Evolutionary conservation across 2,113 vertebrate genomes (phyloP), one percentile per base, ranked within the genome.

Genomic region (Gavia stellata): DNA sequence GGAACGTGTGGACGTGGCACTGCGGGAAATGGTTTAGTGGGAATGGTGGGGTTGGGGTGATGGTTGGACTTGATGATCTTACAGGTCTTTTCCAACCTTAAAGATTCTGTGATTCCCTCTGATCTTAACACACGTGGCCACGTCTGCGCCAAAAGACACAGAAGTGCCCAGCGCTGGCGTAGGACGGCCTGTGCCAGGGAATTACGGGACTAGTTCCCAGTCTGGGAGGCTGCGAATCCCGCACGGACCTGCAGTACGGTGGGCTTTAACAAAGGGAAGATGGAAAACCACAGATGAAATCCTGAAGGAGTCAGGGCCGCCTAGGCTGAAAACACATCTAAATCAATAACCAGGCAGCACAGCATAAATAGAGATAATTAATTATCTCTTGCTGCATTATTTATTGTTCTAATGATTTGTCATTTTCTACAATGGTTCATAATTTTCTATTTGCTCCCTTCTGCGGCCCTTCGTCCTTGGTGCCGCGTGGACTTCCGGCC

Each of bases 141-240:
- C 3, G 0, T 7, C 70, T 17, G 71, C 19, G 36, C 52, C 0
- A 0, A 19, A 7, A n/a, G 65, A 19, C 31, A 6, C 29, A 29
- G 1, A 7, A 34, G 33, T 3, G 61, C n/a, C 24, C 66, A 5
- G 80, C 4, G 4, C 65, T 40, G 65, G 59, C 4, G 0, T 16
- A 7, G 62, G 18, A 11, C 1, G 3, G 28, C 1, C 78, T 23
- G 17, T 42, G 74, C 29, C 38, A 20, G 49, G 38, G 44, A 19
- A 23, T 29, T 0, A 3, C 10, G 7, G 86, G 25, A 28, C 5
- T 8, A 3, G 16, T 0, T 49, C 31, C 36, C 3, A 6, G 4
- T 6, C 12, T 31, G 3, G 91, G 78, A 56, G 82, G 12, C 21
- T 3, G 11, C 0, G 0, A 24, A 20, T 10, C 31, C 55, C 3